Conservation (phyloP, 2,797 vertebrate genomes). For the Lithobates pipiens region DNA sequence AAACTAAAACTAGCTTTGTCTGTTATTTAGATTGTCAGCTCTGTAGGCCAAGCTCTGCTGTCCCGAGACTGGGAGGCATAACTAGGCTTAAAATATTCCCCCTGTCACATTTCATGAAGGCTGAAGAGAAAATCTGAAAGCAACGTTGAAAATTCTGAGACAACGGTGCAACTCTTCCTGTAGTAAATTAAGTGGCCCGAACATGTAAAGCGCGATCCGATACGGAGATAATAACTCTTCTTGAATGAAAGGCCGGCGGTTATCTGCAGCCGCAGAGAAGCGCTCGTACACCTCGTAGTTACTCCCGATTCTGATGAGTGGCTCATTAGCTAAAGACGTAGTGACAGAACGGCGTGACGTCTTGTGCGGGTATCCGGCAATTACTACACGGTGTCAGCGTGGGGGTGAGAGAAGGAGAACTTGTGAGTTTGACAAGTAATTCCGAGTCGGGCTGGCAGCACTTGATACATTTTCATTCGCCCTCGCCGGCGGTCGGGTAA, state of each 20-base stretch:
- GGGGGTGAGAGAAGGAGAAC: constrained; percentile 34
- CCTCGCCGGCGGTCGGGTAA: constrained; percentile 72
- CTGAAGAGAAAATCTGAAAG: too few species aligned
- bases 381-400: constrained; percentile 63
- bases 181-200: not conserved
- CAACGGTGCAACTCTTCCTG: not conserved
- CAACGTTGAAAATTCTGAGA: not conserved
- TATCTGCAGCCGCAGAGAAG: not conserved
- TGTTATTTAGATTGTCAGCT: not conserved
- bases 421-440: constrained; percentile 69
- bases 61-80: not conserved
- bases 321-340: constrained; percentile 57
- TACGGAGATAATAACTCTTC: constrained; percentile 17
- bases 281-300: not conserved
- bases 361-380: constrained; percentile 65
- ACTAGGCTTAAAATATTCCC: not conserved
- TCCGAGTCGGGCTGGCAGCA: constrained; percentile 68
- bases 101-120: not conserved
- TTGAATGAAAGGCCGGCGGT: not conserved
- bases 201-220: constrained; percentile 4
- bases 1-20: too few species aligned
- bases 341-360: constrained; percentile 10
- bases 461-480: constrained; percentile 73
- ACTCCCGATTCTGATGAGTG: constrained; percentile 23
- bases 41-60: not conserved